Evolutionary conservation across 1,140 invertebrate species (phyloP).

Genomic region (Zaprionus davidi): DNA sequence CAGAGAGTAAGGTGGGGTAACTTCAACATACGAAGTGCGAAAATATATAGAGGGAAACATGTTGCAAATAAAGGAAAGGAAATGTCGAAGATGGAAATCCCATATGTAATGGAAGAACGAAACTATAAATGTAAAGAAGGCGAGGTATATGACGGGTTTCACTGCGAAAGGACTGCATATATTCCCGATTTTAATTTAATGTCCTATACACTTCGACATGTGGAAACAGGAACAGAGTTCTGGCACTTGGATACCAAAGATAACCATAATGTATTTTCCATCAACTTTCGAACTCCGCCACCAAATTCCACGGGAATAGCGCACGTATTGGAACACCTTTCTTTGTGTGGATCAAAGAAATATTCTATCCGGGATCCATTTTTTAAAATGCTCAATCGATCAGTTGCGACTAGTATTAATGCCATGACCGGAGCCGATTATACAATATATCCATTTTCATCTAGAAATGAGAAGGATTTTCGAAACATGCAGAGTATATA

Average conservation of each 20-base stretch:
- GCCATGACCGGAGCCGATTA: conserved; percentile 96
- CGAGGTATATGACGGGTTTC: conserved; percentile 87
- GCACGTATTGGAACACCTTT: conserved; percentile 96
- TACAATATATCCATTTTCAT: conserved; percentile 97
- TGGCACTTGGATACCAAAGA: conserved; percentile 94
- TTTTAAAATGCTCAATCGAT: conserved; percentile 96
- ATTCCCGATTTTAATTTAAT: conserved; percentile 91
- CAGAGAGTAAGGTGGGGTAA: not conserved
- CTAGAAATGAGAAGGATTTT: conserved; percentile 94
- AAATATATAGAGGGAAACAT: not conserved
- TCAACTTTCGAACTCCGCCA: conserved; percentile 95
- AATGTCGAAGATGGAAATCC: not conserved
- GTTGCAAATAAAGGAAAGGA: not conserved
- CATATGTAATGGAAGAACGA: conserved; percentile 9
- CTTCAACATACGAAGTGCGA: not conserved
- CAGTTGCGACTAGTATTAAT: conserved; percentile 97
- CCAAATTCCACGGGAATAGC: conserved; percentile 94
- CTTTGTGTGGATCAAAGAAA: conserved; percentile 93
- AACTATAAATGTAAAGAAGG: conserved; percentile 85
- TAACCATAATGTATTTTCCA: conserved; percentile 94
- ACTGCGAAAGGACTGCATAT: conserved; percentile 86
- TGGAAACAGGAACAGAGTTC: conserved; percentile 93
- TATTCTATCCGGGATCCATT: conserved; percentile 96
- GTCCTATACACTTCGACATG: conserved; percentile 90
- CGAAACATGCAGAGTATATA: conserved; percentile 93